Conservation (phyloP, 1,140 invertebrate genomes). For the Drosophila melanogaster region DNA sequence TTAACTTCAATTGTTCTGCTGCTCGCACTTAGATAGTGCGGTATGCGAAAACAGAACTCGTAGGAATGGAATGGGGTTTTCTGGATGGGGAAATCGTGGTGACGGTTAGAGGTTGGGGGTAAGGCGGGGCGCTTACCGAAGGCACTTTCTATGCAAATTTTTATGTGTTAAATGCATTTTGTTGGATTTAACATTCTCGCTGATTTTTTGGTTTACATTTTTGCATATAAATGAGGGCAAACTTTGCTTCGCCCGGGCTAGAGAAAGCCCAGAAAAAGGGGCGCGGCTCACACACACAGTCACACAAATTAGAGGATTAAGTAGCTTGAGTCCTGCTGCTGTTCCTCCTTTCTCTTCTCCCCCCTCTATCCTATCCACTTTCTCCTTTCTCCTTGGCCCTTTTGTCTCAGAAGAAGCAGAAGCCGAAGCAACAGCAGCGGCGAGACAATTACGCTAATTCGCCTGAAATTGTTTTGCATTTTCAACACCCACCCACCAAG, state of each 20-base stretch:
- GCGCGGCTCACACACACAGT: slow-evolving; percentile 41
- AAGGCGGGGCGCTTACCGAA: slow-evolving; percentile 54
- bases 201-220: slow-evolving; percentile 84
- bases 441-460: slow-evolving; percentile 81
- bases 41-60: not conserved
- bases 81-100: too few relatives aligned
- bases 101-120: not conserved
- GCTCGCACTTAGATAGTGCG: slow-evolving; percentile 34
- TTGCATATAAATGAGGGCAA: slow-evolving; percentile 81
- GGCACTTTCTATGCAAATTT: slow-evolving; percentile 84
- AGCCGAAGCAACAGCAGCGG: slow-evolving; percentile 62
- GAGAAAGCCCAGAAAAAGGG: slow-evolving; percentile 43
- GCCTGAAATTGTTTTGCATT: slow-evolving; percentile 56
- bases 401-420: slow-evolving; percentile 35
- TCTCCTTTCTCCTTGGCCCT: slow-evolving; percentile 29
- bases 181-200: slow-evolving; percentile 83
- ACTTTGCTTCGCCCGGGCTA: slow-evolving; percentile 31
- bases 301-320: slow-evolving; percentile 61
- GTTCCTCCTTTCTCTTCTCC: not conserved
- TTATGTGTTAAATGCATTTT: slow-evolving; percentile 84
- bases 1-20: slow-evolving; percentile 43
- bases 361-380: not conserved
- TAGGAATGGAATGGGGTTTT: slow-evolving; percentile 8
- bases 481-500: slow-evolving; percentile 2
- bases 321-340: slow-evolving; percentile 77